A percentile compares a stretch with the other conserved stretches of the same genome.
Evolutionary conservation across 2,888 invertebrate genomes (phyloP).

Genomic region (Brachyptera risi): DNA sequence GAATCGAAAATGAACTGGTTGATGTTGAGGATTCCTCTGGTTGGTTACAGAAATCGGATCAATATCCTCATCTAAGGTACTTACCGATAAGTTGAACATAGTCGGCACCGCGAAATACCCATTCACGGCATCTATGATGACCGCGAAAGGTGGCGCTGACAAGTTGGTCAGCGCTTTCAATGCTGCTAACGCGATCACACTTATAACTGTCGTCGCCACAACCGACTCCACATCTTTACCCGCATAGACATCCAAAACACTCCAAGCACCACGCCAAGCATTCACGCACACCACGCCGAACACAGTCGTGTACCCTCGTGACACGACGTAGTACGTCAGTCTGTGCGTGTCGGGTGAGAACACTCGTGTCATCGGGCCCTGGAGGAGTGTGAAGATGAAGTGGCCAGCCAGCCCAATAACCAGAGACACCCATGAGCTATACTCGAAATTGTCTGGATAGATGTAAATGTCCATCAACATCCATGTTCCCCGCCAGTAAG

Average conservation of each 20-base stretch:
- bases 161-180: slow-evolving; percentile 73
- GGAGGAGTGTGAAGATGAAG: slow-evolving; percentile 63
- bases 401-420: slow-evolving; percentile 67
- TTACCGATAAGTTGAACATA: slow-evolving; percentile 77
- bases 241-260: slow-evolving; percentile 67
- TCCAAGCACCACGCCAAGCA: slow-evolving; percentile 85
- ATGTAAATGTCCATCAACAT: slow-evolving; percentile 69
- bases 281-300: slow-evolving; percentile 81
- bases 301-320: slow-evolving; percentile 68
- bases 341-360: slow-evolving; percentile 66
- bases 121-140: slow-evolving; percentile 67
- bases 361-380: slow-evolving; percentile 53
- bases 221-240: slow-evolving; percentile 54
- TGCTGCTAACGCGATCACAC: slow-evolving; percentile 62
- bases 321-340: slow-evolving; percentile 63
- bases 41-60: too few species aligned
- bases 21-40: too few species aligned
- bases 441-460: slow-evolving; percentile 55
- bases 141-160: slow-evolving; percentile 75
- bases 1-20: too few species aligned
- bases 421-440: slow-evolving; percentile 65
- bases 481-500: slow-evolving; percentile 87
- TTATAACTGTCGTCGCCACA: slow-evolving; percentile 60
- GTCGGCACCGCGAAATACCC: slow-evolving; percentile 83
- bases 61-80: too few species aligned